Evolutionary conservation across 2,888 invertebrate species (phyloP).

Genomic region (Hanleya hanleyi): DNA sequence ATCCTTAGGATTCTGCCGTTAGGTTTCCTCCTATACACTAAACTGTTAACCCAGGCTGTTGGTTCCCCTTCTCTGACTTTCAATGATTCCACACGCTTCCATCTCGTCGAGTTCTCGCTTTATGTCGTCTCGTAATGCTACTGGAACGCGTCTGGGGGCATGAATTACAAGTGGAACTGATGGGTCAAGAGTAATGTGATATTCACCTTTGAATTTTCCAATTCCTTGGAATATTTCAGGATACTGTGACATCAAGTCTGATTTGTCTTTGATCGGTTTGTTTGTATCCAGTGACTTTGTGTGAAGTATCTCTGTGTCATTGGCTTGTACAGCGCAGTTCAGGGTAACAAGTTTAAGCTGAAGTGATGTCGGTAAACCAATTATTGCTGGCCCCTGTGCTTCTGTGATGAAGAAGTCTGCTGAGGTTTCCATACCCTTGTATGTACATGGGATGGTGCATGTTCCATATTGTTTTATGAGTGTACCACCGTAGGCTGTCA

Average conservation of each 20-base stretch:
- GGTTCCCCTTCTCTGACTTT: slow-evolving; percentile 12
- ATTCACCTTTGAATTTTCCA: slow-evolving; percentile 8
- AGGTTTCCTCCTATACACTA: slow-evolving; percentile 17
- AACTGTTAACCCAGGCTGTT: slow-evolving; percentile 25
- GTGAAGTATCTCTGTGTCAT: no score
- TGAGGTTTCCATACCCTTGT: not conserved
- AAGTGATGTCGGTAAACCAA: not conserved
- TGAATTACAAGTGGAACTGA: not conserved
- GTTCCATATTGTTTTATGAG: not conserved
- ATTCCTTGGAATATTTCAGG: slow-evolving; percentile 12
- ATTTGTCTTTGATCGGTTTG: slow-evolving; percentile 1
- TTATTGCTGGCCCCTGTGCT: not conserved
- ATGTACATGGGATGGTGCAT: not conserved
- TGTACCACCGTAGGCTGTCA: not conserved
- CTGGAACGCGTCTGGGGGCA: not conserved
- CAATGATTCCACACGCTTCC: not conserved
- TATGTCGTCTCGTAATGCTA: slow-evolving; percentile 5
- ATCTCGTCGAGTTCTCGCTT: slow-evolving; percentile 3
- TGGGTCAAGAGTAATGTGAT: slow-evolving; percentile 1
- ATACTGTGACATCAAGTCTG: not conserved
- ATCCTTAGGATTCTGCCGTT: slow-evolving; percentile 11
- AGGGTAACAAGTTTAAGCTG: not conserved
- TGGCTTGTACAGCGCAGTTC: not conserved
- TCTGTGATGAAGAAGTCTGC: slow-evolving; percentile 1
- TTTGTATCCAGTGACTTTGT: no score